Evolutionary conservation across 2,888 invertebrate genomes (phyloP), one percentile per base, ranked within the genome.

Genomic region (Drosophila tripunctata): DNA sequence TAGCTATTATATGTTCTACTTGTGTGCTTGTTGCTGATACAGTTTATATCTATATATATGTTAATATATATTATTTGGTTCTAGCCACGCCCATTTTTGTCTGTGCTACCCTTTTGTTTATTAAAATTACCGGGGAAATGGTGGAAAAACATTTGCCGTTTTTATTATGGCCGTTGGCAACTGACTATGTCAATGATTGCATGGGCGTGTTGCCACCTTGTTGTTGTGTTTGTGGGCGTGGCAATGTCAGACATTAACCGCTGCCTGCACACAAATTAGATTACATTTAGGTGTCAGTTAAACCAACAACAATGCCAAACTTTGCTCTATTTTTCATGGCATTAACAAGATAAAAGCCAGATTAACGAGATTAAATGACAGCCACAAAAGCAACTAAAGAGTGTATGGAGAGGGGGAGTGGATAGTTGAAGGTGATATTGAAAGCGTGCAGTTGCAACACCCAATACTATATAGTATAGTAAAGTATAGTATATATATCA

Each of bases 281-380:
- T 83, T 87, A 82, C 58, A 51, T 63, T 71, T 56, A 61, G 60
- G 47, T 10, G 31, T 33, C 47, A 43, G 17, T 15, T 44, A 6
- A n/a, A 22, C 10, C 40, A 58, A 64, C 40, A 58, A 64, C 66
- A 64, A 72, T 45, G 48, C 60, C 43, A 36, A 21, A 52, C 61
- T 38, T 43, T 56, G 44, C 51, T 55, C 38, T 51, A 54, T n/a
- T n/a, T n/a, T n/a, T n/a, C 43, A 38, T 57, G 62, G 60, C 66
- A 78, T 79, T 78, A 78, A 82, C 74, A 65, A 65, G 81, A 85
- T 87, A 79, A 87, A 82, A 79, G 69, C 68, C 68, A 75, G 69
- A 85, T 85, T 83, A 83, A 87, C 79, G 63, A 85, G 85, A 83
- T 83, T 80, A 86, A 81, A 77, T 64, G 72, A 70, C 65, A 61